Evolutionary conservation across 2,888 invertebrate species (phyloP).

Genomic region (Ryuthela nishihirai): DNA sequence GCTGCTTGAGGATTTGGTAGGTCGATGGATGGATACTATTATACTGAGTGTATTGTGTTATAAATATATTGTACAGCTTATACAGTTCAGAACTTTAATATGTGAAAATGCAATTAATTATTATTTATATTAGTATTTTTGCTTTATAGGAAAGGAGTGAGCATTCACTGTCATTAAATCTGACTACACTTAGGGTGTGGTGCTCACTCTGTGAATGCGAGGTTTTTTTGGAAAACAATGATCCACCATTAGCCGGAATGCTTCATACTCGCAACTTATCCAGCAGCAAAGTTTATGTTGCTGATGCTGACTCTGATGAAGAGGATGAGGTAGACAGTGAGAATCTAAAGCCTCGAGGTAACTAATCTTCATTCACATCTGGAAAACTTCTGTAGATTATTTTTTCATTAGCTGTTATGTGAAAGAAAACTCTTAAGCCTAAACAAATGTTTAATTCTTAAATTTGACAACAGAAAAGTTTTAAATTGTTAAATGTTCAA

Average conservation of each 20-base stretch:
- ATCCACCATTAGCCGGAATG: slow-evolving; percentile 47
- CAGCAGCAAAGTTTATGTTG: slow-evolving; percentile 28
- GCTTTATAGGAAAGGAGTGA: slow-evolving; percentile 58
- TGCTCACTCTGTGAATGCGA: slow-evolving; percentile 82
- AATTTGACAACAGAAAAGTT: too few relatives aligned
- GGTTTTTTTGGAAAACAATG: slow-evolving; percentile 60
- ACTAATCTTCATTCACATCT: background rate
- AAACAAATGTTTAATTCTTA: too few relatives aligned
- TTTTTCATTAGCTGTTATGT: too few relatives aligned
- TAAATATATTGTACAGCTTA: too few relatives aligned
- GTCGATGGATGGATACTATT: too few relatives aligned
- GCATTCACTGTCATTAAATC: slow-evolving; percentile 79
- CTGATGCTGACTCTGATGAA: slow-evolving; percentile 46
- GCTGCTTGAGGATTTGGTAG: too few relatives aligned
- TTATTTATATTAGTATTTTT: background rate
- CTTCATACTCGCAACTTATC: slow-evolving; percentile 26
- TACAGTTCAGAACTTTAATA: too few relatives aligned
- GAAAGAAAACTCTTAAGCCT: too few relatives aligned
- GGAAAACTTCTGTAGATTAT: slow-evolving; percentile 11
- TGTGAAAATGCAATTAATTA: background rate
- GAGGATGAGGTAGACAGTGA: slow-evolving; percentile 55
- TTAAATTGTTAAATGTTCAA: too few relatives aligned
- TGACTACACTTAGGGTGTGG: slow-evolving; percentile 80
- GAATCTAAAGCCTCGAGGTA: slow-evolving; percentile 55
- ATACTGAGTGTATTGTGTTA: too few relatives aligned